Conservation (phyloP, 2,113 vertebrate genomes). For the Chlorodrepanis virens region DNA sequence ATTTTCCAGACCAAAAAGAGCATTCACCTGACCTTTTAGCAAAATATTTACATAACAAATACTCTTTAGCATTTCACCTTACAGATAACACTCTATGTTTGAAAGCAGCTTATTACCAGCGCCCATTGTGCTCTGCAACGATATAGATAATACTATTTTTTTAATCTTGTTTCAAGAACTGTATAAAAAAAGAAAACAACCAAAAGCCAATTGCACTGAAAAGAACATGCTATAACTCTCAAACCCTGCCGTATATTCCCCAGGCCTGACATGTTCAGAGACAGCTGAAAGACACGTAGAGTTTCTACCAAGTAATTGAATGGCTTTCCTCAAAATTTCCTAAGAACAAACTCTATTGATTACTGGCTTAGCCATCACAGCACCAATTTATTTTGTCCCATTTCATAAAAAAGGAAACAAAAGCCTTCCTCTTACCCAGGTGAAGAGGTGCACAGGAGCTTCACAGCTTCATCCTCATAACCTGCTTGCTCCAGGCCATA, state of each 20-base stretch:
- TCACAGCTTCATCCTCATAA: not conserved
- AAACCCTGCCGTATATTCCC: not conserved
- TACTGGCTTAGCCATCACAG: conserved; percentile 1
- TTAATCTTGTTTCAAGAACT: not conserved
- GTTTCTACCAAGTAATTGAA: conserved; percentile 44
- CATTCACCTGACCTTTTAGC: not conserved
- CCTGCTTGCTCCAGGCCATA: not conserved
- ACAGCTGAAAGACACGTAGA: not conserved
- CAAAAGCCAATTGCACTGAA: not conserved
- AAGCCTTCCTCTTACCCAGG: not conserved
- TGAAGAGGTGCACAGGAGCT: not conserved
- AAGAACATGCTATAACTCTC: not conserved
- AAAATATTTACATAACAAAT: not conserved
- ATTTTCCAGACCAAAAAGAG: not conserved
- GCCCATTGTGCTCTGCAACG: not conserved
- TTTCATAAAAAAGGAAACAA: not conserved
- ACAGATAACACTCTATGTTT: not conserved
- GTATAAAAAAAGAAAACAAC: not conserved
- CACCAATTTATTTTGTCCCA: not conserved
- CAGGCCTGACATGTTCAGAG: not conserved
- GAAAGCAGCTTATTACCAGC: not conserved
- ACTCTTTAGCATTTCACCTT: not conserved
- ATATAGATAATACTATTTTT: not conserved
- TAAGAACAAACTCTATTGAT: conserved; percentile 45
- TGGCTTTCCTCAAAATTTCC: not conserved